A percentile compares a stretch with the other conserved stretches of the same genome.
Evolutionary conservation across 1,140 invertebrate genomes (phyloP).

Genomic region (Bemisia tabaci): DNA sequence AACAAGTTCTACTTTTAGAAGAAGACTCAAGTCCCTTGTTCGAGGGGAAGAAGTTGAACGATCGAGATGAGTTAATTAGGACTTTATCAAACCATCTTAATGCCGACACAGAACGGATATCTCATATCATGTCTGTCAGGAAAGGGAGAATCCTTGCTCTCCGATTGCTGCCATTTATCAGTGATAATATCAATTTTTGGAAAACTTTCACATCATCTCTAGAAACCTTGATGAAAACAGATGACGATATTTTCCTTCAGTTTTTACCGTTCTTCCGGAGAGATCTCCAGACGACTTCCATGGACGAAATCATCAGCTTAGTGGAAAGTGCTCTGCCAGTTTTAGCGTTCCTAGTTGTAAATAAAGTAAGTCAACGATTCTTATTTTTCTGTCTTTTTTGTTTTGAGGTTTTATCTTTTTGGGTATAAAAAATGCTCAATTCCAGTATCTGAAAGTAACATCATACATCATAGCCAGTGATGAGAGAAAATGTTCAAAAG

Average conservation of each 20-base stretch:
- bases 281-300: neutral
- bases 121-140: neutral
- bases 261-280: neutral
- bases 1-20: neutral
- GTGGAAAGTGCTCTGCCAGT: neutral
- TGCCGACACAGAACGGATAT: neutral
- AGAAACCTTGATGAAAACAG: neutral
- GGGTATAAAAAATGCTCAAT: too few relatives aligned
- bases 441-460: too few relatives aligned
- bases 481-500: too few relatives aligned
- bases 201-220: neutral
- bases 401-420: too few relatives aligned
- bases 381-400: too few relatives aligned
- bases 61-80: neutral
- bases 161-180: neutral
- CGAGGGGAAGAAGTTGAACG: neutral
- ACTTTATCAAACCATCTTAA: neutral
- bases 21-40: neutral
- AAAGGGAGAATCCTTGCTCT: neutral
- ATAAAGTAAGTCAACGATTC: neutral
- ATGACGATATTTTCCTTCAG: neutral
- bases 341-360: neutral
- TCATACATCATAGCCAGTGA: too few relatives aligned
- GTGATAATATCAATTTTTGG: neutral
- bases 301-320: neutral